Evolutionary conservation across 2,888 invertebrate genomes (phyloP).

Genomic region (Morpho achilles): DNA sequence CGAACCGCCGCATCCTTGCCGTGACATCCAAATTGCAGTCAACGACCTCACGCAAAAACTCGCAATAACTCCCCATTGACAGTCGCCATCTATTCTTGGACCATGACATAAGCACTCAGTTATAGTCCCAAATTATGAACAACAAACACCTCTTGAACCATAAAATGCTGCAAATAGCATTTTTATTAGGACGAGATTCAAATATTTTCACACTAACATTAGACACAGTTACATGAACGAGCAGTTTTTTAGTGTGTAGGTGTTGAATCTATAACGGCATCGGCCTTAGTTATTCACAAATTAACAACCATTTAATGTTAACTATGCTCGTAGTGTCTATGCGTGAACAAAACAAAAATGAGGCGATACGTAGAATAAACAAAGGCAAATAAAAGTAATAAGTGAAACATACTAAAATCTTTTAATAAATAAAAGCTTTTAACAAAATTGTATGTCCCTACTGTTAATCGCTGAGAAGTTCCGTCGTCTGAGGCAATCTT

Average conservation of each 20-base stretch:
- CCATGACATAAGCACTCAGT: constrained; percentile 59
- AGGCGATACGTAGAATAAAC: no score
- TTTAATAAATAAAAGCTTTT: no score
- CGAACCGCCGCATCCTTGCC: constrained; percentile 53
- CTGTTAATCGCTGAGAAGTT: no score
- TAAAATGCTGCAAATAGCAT: constrained; percentile 21
- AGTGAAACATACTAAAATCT: no score
- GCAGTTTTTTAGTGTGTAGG: background rate
- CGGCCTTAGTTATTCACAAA: no score
- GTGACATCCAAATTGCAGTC: constrained; percentile 71
- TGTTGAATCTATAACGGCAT: background rate
- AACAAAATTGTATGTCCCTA: no score
- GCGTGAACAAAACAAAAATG: no score
- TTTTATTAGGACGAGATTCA: background rate
- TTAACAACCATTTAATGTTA: no score
- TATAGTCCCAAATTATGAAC: constrained; percentile 32
- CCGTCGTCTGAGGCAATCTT: no score
- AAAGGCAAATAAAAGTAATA: no score
- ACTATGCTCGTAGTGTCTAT: no score
- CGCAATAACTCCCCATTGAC: constrained; percentile 66
- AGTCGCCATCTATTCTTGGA: constrained; percentile 60
- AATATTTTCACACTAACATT: background rate
- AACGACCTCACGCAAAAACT: constrained; percentile 69
- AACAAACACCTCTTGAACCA: constrained; percentile 13
- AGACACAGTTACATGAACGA: background rate